A percentile compares a stretch with the other conserved stretches of the same genome.
Evolutionary conservation across 2,888 invertebrate species (phyloP).

Genomic region (Halictus quadricinctus): DNA sequence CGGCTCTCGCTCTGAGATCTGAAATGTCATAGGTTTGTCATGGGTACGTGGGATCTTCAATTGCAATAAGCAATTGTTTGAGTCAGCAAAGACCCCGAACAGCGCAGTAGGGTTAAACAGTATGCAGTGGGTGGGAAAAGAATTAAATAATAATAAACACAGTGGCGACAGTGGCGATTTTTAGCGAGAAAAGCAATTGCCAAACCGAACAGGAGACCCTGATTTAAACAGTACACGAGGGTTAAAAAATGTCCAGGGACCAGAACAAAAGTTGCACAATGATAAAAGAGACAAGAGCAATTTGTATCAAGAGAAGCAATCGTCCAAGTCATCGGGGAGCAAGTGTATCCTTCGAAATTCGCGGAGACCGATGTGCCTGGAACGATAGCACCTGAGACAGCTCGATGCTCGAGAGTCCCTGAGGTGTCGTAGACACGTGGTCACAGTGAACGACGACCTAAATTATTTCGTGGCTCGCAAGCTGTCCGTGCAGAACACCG

Average conservation of each 20-base stretch:
- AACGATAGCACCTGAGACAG: neutral
- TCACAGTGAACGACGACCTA: conserved; percentile 10
- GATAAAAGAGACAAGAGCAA: neutral
- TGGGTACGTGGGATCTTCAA: neutral
- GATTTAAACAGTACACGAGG: too few relatives aligned
- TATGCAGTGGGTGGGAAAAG: too few relatives aligned
- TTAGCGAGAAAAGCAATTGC: too few relatives aligned
- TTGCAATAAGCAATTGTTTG: too few relatives aligned
- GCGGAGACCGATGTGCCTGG: neutral
- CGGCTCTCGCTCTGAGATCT: conserved; percentile 81
- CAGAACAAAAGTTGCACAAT: neutral
- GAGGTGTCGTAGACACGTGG: conserved; percentile 32
- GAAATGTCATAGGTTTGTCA: conserved; percentile 24
- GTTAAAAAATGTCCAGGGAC: too few relatives aligned
- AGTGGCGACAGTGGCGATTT: too few relatives aligned
- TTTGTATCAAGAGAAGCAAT: neutral
- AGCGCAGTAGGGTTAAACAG: too few relatives aligned
- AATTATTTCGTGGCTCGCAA: conserved; percentile 44
- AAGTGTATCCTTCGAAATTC: neutral
- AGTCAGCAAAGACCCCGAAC: too few relatives aligned
- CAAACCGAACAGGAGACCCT: too few relatives aligned
- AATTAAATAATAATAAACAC: too few relatives aligned
- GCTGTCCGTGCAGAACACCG: neutral
- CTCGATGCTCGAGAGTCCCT: neutral
- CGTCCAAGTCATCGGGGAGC: neutral